Evolutionary conservation across 2,113 vertebrate genomes (phyloP), one percentile per base, ranked within the genome.

Genomic region (Gadus chalcogrammus): DNA sequence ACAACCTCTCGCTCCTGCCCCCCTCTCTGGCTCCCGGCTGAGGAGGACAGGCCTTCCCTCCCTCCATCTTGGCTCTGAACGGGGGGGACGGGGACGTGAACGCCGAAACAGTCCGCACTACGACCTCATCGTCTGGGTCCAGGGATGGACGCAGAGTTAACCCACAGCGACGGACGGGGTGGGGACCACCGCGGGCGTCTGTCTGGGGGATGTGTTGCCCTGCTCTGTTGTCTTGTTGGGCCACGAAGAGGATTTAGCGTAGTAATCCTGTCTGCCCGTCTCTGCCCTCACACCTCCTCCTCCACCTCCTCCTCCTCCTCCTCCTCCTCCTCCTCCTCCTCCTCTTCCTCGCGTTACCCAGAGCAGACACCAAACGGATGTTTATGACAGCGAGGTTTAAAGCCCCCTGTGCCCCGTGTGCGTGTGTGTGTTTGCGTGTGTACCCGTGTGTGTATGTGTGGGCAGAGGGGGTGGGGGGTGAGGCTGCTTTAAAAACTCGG

Each of bases 401-500:
- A 88, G 77, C 71, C 63, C 71, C 63, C 42, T 69, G 65, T 68
- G 63, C 73, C 79, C 16, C 73, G 24, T 17, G 72, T 20, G 58
- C 61, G 56, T 68, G 24, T 64, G 48, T 72, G 62, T 65, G 62
- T 69, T 67, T 27, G 35, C 60, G 63, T 58, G 82, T 64, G 69
- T 77, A 70, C 75, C 55, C n/a, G 16, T 65, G 63, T 59, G 70
- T 59, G 73, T 75, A 72, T 16, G 58, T 74, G 55, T 16, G 65
- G 38, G n/a, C 76, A 48, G 66, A 82, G 38, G 76, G 73, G 20
- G 12, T 22, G 18, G 73, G 85, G 83, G 85, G 86, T 64, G 82
- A 82, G 82, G 83, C 56, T 74, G 76, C 82, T 88, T 85, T 85
- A 70, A 75, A 85, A 86, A 74, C 79, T 85, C 80, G 77, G 72